Conservation (phyloP, 2,888 invertebrate genomes). For the Xylota sylvarum region DNA sequence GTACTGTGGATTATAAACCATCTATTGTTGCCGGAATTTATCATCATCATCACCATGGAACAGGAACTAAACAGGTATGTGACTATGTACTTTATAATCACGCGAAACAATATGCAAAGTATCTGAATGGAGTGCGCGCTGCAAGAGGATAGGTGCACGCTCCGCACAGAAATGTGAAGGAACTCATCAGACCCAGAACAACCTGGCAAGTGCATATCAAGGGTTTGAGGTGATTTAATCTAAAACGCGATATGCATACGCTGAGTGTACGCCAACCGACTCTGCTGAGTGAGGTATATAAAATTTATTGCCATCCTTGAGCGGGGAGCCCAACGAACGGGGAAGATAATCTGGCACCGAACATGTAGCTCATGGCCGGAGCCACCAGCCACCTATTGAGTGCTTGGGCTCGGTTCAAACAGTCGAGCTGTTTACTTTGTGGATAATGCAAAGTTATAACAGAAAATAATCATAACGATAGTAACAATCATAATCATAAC, state of each 20-base stretch:
- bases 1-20: constrained; percentile 64
- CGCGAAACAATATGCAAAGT: constrained; percentile 44
- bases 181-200: constrained; percentile 50
- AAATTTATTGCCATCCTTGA: constrained; percentile 68
- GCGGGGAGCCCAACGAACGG: constrained; percentile 22
- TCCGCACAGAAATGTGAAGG: constrained; percentile 26
- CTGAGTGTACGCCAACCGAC: constrained; percentile 25
- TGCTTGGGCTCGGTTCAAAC: constrained; percentile 52
- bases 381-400: constrained; percentile 48
- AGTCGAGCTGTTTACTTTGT: constrained; percentile 68
- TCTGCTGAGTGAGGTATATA: constrained; percentile 40
- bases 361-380: constrained; percentile 71
- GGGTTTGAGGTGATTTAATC: constrained; percentile 66
- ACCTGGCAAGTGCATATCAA: constrained; percentile 45
- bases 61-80: constrained; percentile 72
- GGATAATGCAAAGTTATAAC: constrained; percentile 69
- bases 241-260: constrained; percentile 64
- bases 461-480: constrained; percentile 71
- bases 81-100: constrained; percentile 19
- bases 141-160: constrained; percentile 15
- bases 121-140: background rate
- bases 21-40: constrained; percentile 45
- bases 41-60: constrained; percentile 62
- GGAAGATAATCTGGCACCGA: constrained; percentile 65
- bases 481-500: constrained; percentile 74